phyloP scores from a whole-genome alignment of 1,140 invertebrate species.

The Aphidius gifuensis region DNA sequence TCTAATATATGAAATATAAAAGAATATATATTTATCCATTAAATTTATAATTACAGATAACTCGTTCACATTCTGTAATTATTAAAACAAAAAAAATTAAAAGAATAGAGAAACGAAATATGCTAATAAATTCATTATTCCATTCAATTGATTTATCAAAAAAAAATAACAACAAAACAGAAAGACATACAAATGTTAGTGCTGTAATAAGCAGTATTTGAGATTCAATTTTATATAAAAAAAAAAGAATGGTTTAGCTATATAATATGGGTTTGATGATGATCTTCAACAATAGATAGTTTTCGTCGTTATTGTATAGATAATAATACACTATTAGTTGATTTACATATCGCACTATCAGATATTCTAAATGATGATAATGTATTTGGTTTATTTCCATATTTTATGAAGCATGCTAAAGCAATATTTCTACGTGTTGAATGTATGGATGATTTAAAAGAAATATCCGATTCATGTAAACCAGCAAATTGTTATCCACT shows the following conservation, averaged over 20 bases:
- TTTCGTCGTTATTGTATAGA: slow-evolving; percentile 89
- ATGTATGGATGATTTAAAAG: slow-evolving; percentile 94
- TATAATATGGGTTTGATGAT: slow-evolving; percentile 80
- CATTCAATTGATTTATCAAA: slow-evolving; percentile 73
- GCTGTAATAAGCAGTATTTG: slow-evolving; percentile 76
- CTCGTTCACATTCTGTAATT: too few species aligned
- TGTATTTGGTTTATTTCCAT: slow-evolving; percentile 89
- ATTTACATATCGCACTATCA: slow-evolving; percentile 87
- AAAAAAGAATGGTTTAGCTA: slow-evolving; percentile 69
- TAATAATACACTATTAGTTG: slow-evolving; percentile 79
- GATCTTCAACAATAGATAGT: slow-evolving; percentile 81
- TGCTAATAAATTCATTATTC: slow-evolving; percentile 60
- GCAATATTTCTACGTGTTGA: slow-evolving; percentile 95
- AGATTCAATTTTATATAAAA: slow-evolving; percentile 72
- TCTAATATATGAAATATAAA: too few species aligned
- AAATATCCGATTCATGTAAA: slow-evolving; percentile 90
- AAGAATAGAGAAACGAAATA: slow-evolving; percentile 1
- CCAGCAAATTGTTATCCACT: slow-evolving; percentile 95
- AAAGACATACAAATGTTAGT: slow-evolving; percentile 82
- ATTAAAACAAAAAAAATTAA: too few species aligned
- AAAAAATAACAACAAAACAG: too few species aligned
- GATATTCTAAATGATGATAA: slow-evolving; percentile 86
- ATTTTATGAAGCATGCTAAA: slow-evolving; percentile 87
- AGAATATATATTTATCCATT: too few species aligned
- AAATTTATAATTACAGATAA: too few species aligned